A percentile compares a stretch with the other conserved stretches of the same genome.
Conservation (phyloP, 2,888 invertebrate species). For the Cosmopolites sordidus region DNA sequence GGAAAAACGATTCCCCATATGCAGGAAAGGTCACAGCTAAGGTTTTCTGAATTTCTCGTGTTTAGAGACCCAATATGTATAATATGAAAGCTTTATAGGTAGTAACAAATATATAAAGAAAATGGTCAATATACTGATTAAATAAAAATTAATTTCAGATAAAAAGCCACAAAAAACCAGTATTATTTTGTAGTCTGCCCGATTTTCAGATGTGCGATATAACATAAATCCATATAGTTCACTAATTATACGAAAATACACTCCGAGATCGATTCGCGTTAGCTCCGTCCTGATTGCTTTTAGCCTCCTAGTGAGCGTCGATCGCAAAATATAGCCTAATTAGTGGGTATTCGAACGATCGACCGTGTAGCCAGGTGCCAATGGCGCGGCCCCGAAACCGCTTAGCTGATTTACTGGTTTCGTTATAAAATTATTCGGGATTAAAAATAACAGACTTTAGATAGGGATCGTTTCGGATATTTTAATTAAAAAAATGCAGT, state of each 20-base stretch:
- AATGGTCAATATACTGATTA: too few species aligned
- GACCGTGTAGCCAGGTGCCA: slow-evolving; percentile 28
- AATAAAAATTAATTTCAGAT: too few species aligned
- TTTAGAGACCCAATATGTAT: too few species aligned
- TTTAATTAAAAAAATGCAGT: slow-evolving; percentile 47
- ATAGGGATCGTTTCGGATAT: slow-evolving; percentile 46
- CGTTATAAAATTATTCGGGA: slow-evolving; percentile 39
- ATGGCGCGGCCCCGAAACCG: slow-evolving; percentile 16
- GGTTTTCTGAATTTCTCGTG: too few species aligned
- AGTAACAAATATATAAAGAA: too few species aligned
- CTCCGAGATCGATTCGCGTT: not conserved
- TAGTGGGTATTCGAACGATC: slow-evolving; percentile 33
- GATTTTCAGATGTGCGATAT: not conserved
- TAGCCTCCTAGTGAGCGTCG: slow-evolving; percentile 27
- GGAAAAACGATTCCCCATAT: too few species aligned
- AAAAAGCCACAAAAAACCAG: too few species aligned
- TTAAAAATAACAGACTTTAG: slow-evolving; percentile 35
- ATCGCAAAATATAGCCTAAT: slow-evolving; percentile 35
- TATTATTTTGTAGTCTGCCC: too few species aligned
- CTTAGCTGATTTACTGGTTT: slow-evolving; percentile 35
- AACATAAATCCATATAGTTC: slow-evolving; percentile 1
- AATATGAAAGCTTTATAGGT: too few species aligned
- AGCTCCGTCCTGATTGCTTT: slow-evolving; percentile 8
- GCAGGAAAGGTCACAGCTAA: too few species aligned
- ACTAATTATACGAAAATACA: not conserved